These are phyloP conservation scores for Eulithis testata DNA, from an alignment of 2,888 invertebrate genomes.

Conservation along the genomic window DNA sequence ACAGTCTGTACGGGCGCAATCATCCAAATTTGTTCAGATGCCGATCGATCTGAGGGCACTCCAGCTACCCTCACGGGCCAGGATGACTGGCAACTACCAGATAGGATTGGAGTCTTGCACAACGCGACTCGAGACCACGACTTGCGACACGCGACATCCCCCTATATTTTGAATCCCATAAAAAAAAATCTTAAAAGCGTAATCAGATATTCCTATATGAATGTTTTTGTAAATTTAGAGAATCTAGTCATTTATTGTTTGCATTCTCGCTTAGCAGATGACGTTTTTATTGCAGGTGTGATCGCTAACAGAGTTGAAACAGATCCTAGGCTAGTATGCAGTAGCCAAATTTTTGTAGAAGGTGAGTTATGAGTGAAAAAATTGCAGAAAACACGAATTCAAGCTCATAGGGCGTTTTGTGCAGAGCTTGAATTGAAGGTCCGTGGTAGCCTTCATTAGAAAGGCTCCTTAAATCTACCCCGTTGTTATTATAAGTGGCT, in stretches of 20 bases:
- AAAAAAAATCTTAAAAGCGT: no score
- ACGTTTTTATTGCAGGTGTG: no score
- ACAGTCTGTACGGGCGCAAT: slow-evolving; percentile 59
- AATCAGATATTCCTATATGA: no score
- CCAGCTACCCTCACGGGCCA: slow-evolving; percentile 49
- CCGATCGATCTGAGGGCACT: slow-evolving; percentile 58
- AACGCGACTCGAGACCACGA: slow-evolving; percentile 13
- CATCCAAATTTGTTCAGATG: slow-evolving; percentile 70
- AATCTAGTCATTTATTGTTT: no score
- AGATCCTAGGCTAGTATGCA: no score
- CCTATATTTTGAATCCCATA: no score
- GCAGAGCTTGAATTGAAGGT: neutral
- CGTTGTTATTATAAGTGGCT: slow-evolving; percentile 42
- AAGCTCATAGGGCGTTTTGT: neutral
- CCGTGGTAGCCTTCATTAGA: slow-evolving; percentile 11
- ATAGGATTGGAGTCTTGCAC: slow-evolving; percentile 12
- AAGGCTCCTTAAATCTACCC: slow-evolving; percentile 29
- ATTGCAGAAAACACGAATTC: no score
- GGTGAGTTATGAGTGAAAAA: no score
- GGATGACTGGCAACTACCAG: slow-evolving; percentile 46
- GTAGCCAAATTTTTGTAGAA: no score
- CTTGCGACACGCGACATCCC: slow-evolving; percentile 1
- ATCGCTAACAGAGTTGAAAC: no score
- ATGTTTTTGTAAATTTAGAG: no score
- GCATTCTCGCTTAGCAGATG: no score